Base-by-base conservation (phyloP, 2,888 invertebrate genomes). In the Drosophila diplacantha region DNA sequence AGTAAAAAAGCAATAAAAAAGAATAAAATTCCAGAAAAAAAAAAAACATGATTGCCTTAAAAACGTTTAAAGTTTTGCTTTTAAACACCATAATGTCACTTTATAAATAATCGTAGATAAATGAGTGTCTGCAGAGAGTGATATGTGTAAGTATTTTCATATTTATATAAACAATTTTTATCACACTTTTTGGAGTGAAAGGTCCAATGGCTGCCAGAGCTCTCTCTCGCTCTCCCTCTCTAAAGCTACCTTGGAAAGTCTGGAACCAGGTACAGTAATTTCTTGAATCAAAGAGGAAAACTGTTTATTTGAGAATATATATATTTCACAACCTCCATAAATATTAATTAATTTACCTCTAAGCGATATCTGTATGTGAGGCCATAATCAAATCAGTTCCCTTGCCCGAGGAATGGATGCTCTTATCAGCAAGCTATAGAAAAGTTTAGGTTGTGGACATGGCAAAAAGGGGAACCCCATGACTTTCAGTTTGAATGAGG, bases 1-100 rank as follows among this genome's bases (percentile, higher is more conserved):
- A 61, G 35, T 51, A 37, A 51, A 59, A 57, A 57, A 57, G 51
- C 61, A 61, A 61, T 61, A 61, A 61, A 61, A 60, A 61, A 51
- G 61, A 61, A 61, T 61, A 61, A 61, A 61, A 43, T 60, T 49
- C 58, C 58, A 43, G 39, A 59, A 59, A 46, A 46, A 29, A 46
- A 11, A 5, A 6, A 3, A 22, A 24, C 26, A 29, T 18, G 18
- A 3, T 14, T 8, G 1, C 7, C 3, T 7, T 20, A 6, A 12
- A 12, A 5, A 7, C 3, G 6, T 43, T 43, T 26, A 2, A 16
- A 6, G 11, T n/a, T 14, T 14, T 7, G 2, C 2, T 22, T 39
- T 39, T 22, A 4, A 34, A n/a, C n/a, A 31, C 12, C 12, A 14
- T 20, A 26, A 26, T 8, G 26, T 8, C 26, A 8, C 26, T 26